phyloP scores from a whole-genome alignment of 1,140 invertebrate species.

The Camponotus floridanus region DNA sequence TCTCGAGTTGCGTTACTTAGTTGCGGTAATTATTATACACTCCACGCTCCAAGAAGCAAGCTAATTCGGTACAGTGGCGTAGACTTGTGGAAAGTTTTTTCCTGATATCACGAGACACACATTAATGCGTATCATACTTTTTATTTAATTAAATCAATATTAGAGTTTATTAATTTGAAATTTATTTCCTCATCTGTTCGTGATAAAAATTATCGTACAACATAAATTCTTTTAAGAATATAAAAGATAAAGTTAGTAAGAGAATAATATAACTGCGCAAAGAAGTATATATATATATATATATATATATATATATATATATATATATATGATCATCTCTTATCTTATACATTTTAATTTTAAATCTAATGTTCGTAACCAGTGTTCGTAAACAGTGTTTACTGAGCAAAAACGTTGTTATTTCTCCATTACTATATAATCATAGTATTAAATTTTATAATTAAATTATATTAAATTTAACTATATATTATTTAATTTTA shows the following conservation, averaged over 20 bases:
- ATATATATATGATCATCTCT: not conserved
- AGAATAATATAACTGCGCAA: not conserved
- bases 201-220: not conserved
- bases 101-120: slow-evolving; percentile 14
- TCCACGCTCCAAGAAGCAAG: slow-evolving; percentile 69
- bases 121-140: not conserved
- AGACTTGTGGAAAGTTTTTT: slow-evolving; percentile 2
- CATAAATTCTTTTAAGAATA: not conserved
- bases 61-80: slow-evolving; percentile 60
- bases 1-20: slow-evolving; percentile 64
- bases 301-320: too few species aligned
- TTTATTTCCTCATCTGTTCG: not conserved
- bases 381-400: slow-evolving; percentile 34
- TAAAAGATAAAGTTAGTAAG: not conserved
- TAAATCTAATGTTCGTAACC: slow-evolving; percentile 18
- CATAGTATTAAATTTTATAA: too few species aligned
- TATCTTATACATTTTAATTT: slow-evolving; percentile 49
- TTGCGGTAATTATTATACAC: slow-evolving; percentile 70
- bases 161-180: slow-evolving; percentile 2
- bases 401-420: not conserved
- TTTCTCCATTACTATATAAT: slow-evolving; percentile 12
- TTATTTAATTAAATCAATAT: not conserved
- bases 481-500: not conserved
- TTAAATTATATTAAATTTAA: slow-evolving; percentile 12
- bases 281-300: not conserved